Conservation (phyloP, 1,140 invertebrate species). For the Melipona quadrifasciata region DNA sequence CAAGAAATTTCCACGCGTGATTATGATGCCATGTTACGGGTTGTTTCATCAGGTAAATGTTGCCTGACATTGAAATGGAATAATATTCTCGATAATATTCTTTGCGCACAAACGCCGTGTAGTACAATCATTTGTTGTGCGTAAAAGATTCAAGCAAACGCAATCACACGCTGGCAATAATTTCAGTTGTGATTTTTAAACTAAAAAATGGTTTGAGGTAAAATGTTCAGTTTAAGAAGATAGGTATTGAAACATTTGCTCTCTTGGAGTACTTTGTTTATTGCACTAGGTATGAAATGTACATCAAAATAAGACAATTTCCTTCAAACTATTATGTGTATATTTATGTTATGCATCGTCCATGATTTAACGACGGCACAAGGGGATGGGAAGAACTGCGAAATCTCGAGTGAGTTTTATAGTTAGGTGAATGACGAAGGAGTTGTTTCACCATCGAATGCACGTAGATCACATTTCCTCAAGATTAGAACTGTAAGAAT, state of each 20-base stretch:
- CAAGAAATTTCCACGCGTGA: not conserved
- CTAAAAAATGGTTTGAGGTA: not conserved
- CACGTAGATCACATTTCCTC: no score
- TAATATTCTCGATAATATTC: not conserved
- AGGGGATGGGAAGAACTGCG: no score
- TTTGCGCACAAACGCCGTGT: not conserved
- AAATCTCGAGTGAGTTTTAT: no score
- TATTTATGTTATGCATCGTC: no score
- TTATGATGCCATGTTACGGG: not conserved
- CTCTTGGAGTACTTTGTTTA: not conserved
- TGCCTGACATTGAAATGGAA: conserved; percentile 5
- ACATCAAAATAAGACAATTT: no score
- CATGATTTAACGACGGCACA: no score
- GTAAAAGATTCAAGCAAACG: not conserved
- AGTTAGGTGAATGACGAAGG: no score
- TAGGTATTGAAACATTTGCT: not conserved
- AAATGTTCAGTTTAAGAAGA: not conserved
- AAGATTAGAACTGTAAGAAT: no score
- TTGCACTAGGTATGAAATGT: no score
- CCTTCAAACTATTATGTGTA: no score
- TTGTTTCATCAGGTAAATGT: conserved; percentile 28
- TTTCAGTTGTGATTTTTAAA: not conserved
- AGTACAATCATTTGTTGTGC: not conserved
- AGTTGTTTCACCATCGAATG: no score
- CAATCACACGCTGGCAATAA: not conserved